Percentiles rank a stretch among this genome's conserved stretches.
phyloP scores from a whole-genome alignment of 2,797 vertebrate genomes.

The Labeo calbasu region DNA sequence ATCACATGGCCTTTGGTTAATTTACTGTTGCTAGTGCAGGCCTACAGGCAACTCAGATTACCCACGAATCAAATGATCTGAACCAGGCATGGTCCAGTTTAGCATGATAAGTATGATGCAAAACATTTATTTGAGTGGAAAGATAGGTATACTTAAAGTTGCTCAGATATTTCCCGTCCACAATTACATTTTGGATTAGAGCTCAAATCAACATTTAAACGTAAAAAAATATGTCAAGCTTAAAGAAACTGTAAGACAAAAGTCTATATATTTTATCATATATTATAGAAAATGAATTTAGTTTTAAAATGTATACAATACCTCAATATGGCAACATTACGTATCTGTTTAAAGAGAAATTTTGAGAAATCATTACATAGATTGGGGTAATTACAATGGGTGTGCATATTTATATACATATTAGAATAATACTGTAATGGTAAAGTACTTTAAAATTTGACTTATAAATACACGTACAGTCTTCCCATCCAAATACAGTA shows the following conservation, averaged over 20 bases:
- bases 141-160: slow-evolving; percentile 49
- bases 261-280: neutral
- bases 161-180: neutral
- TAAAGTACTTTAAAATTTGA: slow-evolving; percentile 27
- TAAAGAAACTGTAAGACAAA: neutral
- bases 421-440: slow-evolving; percentile 16
- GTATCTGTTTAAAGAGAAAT: slow-evolving; percentile 49
- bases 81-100: slow-evolving; percentile 51
- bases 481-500: slow-evolving; percentile 70
- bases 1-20: slow-evolving; percentile 65
- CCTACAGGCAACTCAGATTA: slow-evolving; percentile 72
- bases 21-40: slow-evolving; percentile 68
- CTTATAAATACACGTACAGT: slow-evolving; percentile 66
- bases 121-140: slow-evolving; percentile 58
- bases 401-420: slow-evolving; percentile 23
- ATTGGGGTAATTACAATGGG: slow-evolving; percentile 17
- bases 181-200: neutral
- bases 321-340: slow-evolving; percentile 45
- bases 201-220: slow-evolving; percentile 29
- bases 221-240: neutral
- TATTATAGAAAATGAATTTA: neutral
- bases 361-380: slow-evolving; percentile 48
- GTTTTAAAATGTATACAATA: slow-evolving; percentile 44
- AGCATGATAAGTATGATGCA: slow-evolving; percentile 53
- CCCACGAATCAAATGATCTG: slow-evolving; percentile 59